Evolutionary conservation across 2,888 invertebrate genomes (phyloP).

Genomic region (Helobdella robusta): DNA sequence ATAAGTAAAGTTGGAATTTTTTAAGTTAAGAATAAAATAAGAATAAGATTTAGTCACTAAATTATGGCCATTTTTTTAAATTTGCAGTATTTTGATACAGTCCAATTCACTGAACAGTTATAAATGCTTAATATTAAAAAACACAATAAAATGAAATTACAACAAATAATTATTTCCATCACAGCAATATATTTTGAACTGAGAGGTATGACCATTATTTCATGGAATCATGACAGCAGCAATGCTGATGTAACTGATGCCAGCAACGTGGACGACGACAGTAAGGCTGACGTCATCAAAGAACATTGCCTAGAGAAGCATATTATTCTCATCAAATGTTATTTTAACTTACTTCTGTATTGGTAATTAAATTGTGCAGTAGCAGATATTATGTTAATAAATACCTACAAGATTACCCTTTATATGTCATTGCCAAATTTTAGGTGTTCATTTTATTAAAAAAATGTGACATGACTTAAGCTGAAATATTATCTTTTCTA

Average conservation of each 20-base stretch:
- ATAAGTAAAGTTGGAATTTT: not conserved
- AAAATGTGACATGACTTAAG: too few species aligned
- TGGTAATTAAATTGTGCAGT: too few species aligned
- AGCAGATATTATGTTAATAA: too few species aligned
- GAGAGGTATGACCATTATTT: slow-evolving; percentile 33
- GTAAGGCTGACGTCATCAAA: slow-evolving; percentile 21
- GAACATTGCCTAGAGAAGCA: slow-evolving; percentile 34
- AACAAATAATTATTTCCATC: slow-evolving; percentile 7
- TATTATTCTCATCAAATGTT: slow-evolving; percentile 34
- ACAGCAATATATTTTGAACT: slow-evolving; percentile 33
- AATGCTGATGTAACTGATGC: slow-evolving; percentile 17
- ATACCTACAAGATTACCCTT: too few species aligned
- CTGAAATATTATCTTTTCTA: too few species aligned
- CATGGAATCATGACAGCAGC: slow-evolving; percentile 31
- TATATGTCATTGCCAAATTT: too few species aligned
- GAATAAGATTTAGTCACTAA: not conserved
- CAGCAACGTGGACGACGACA: slow-evolving; percentile 20
- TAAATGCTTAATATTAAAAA: not conserved
- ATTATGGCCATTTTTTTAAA: not conserved
- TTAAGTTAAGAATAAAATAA: not conserved
- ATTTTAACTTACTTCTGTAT: too few species aligned
- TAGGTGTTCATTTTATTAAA: too few species aligned
- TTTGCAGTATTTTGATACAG: not conserved
- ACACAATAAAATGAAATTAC: too few species aligned
- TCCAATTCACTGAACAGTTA: not conserved